Evolutionary conservation across 2,888 invertebrate species (phyloP), one percentile per base, ranked within the genome.

Genomic region (Sinohyriopsis cumingii): DNA sequence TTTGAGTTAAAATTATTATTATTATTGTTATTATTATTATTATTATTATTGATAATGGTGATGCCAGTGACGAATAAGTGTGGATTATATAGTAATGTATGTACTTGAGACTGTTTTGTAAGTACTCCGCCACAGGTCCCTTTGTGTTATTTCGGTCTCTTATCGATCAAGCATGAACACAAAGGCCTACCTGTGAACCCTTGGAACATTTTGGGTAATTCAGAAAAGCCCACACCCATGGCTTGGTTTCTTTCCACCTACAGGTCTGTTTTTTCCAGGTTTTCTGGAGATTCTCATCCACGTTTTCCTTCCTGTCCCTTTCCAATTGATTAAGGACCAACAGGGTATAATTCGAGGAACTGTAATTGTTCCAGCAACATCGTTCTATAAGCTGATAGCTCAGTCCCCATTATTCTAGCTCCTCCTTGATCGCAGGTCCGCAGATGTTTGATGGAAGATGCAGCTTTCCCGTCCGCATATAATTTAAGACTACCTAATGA

Each of bases 331-430:
- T 73, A 22, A 84, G 71, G 0, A 82, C 82, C 19, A 80, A 70
- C 22, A 79, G 76, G 0, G 84, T 84, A 6, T 77, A 68, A 55
- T 82, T 82, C 82, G 83, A 85, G 19, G 83, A 81, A 60, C 82
- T 82, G 71, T 85, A 86, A 54, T 78, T 78, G n/a, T 76, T 76
- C 82, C 83, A 82, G 63, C 86, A 86, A 62, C 86, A 86, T n/a
- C 77, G 72, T 64, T 84, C 81, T 12, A 86, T 86, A 33, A 70
- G 60, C 53, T 72, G 63, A 57, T 85, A 84, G 5, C 68, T 65
- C 5, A 86, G 74, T 24, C 83, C 83, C 86, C 86, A 86, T 59
- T 79, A 86, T 55, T 81, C 78, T 9, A 86, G 68, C 65, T 86
- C 86, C 15, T 55, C 63, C 53, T 81, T 82, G 9, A 76, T 76